Evolutionary conservation across 2,888 invertebrate genomes (phyloP), one percentile per base, ranked within the genome.

Genomic region (Erebia palarica): DNA sequence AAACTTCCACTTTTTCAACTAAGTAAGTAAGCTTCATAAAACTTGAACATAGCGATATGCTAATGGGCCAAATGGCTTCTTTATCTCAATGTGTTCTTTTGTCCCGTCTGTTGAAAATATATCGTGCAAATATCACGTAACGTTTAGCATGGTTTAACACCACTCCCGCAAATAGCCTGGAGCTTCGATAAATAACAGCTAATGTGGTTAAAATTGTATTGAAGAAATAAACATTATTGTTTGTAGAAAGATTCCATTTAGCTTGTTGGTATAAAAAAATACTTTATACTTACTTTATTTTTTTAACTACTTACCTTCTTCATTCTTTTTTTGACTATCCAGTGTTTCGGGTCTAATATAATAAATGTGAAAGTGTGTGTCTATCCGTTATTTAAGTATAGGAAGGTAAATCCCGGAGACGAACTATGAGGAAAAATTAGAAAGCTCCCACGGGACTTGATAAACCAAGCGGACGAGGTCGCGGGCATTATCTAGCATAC

Each of bases 171-270:
- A 44, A 57, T 13, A 72, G 60, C 57, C 53, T n/a, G 58, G 51
- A 13, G 58, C 61, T n/a, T 18, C 51, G 64, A 67, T 70, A 71
- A 47, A 70, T 70, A 73, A 70, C 49, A 69, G 66, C 72, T 74
- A 71, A 74, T 73, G 64, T 44, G 64, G 42, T 55, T 21, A 61
- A n/a, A 42, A 65, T 44, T 16, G 42, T 60, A 69, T 36, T 21
- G 64, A n/a, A 59, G 27, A 27, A 59, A 66, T 66, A 44, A 47
- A 58, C 47, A n/a, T 58, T 58, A n/a, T 58, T 58, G 21, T 66
- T 3, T 53, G 36, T 5, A 13, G 5, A 55, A 27, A 21, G 21
- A 13, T 53, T 53, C 57, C 13, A 49, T 27, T 42, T 61, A 36
- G 5, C 0, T 1, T 27, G 27, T 4, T 27, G 27, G 27, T 27